These are phyloP conservation scores for Subacronicta megacephala DNA, from an alignment of 2,888 invertebrate species.

Conservation along the genomic window DNA sequence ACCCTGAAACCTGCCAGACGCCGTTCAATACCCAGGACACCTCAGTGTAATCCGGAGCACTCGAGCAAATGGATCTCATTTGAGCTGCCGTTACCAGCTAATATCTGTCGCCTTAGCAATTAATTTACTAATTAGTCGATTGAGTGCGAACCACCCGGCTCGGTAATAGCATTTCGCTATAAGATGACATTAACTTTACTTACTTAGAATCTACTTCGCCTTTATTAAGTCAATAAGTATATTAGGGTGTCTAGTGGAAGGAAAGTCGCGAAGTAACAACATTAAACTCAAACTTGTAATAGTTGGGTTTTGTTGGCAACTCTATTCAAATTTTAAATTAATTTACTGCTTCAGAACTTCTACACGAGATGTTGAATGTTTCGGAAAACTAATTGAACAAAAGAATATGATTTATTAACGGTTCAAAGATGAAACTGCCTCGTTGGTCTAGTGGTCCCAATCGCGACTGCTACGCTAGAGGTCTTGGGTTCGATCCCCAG, in stretches of 20 bases:
- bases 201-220: slow-evolving; percentile 49
- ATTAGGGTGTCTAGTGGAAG: slow-evolving; percentile 42
- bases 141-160: slow-evolving; percentile 56
- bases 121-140: slow-evolving; percentile 72
- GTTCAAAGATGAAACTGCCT: no score
- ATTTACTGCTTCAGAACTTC: slow-evolving; percentile 10
- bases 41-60: slow-evolving; percentile 59
- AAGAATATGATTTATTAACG: background rate
- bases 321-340: slow-evolving; percentile 29
- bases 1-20: slow-evolving; percentile 1
- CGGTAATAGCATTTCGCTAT: slow-evolving; percentile 66
- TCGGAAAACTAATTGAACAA: background rate
- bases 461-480: no score
- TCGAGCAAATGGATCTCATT: slow-evolving; percentile 57
- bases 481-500: no score
- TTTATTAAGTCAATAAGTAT: slow-evolving; percentile 57
- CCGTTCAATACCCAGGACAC: slow-evolving; percentile 8
- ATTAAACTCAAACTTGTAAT: slow-evolving; percentile 40
- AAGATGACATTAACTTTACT: slow-evolving; percentile 68
- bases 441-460: no score
- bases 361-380: no score
- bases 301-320: slow-evolving; percentile 33
- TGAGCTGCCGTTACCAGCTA: slow-evolving; percentile 58
- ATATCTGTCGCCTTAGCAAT: slow-evolving; percentile 68
- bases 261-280: slow-evolving; percentile 34